Base-by-base conservation (phyloP, 2,888 invertebrate species). In the Epinotia demarniana region DNA sequence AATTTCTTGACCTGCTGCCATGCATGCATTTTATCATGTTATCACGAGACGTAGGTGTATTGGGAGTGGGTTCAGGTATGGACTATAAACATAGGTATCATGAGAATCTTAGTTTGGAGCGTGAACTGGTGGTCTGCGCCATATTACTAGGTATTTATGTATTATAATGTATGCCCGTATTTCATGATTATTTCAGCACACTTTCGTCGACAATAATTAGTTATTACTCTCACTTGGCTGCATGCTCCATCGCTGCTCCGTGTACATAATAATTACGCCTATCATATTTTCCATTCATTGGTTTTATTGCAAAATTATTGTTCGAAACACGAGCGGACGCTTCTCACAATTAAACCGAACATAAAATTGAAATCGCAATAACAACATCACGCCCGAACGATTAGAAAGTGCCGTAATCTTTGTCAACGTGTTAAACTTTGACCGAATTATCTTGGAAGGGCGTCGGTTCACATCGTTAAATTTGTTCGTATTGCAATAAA, bases 401-500 rank as follows among this genome's bases (percentile, higher is more conserved):
- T 93, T 92, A 90, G 88, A 83, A 89, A 88, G 83, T 85, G 77
- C 78, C 80, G 79, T 78, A 83, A 92, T 92, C 92, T 93, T 94
- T 94, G 93, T 94, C 86, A 89, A 83, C 92, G 91, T 83, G 88
- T 93, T 93, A 94, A 94, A 94, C 90, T 94, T 89, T 94, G 93
- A 94, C 93, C 92, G 93, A 93, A 90, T 94, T 92, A 93, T 85
- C 87, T 85, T 86, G 80, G 80, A 80, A 82, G 81, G 81, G 84
- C 79, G 83, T 84, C 85, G 80, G 90, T 93, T 93, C 93, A 90
- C 93, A 92, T 94, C 93, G 92, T 94, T 89, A 93, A 93, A 90
- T 89, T 87, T 88, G 92, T 89, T 91, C 87, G 87, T 90, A 90
- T 90, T 89, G 91, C 90, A 87, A 93, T 94, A 92, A 93, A 93